phyloP scores from a whole-genome alignment of 2,888 invertebrate genomes.

The Koerneria pararmatus region DNA sequence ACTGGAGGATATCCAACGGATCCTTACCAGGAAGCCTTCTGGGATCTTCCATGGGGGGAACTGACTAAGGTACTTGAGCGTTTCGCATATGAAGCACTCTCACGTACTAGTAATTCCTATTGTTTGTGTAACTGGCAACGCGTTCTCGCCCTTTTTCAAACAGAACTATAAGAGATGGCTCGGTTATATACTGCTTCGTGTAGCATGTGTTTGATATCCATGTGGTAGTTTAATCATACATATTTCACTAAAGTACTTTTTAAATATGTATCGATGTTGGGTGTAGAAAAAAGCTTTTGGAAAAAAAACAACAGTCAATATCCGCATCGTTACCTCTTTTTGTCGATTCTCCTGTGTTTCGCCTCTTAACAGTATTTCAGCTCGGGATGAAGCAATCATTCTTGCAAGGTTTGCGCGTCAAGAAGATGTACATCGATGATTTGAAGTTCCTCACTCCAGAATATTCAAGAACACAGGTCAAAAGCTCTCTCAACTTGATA shows the following conservation, averaged over 20 bases:
- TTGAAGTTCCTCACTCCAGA: neutral
- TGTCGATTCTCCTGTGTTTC: neutral
- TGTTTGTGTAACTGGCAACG: too few relatives aligned
- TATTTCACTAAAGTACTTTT: too few relatives aligned
- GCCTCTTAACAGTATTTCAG: neutral
- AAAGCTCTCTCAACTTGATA: neutral
- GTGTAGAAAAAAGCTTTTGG: too few relatives aligned
- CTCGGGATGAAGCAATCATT: slow-evolving; percentile 21
- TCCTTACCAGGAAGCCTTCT: slow-evolving; percentile 26
- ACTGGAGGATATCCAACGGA: slow-evolving; percentile 35
- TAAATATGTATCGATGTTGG: too few relatives aligned
- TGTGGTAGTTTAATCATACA: too few relatives aligned
- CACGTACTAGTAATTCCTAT: too few relatives aligned
- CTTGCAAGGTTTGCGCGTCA: slow-evolving; percentile 17
- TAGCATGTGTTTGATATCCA: too few relatives aligned
- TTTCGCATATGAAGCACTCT: neutral
- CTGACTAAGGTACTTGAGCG: slow-evolving; percentile 37
- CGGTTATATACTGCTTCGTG: too few relatives aligned
- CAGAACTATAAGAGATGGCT: too few relatives aligned
- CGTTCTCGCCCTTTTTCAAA: too few relatives aligned
- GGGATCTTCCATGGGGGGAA: slow-evolving; percentile 37
- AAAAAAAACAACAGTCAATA: too few relatives aligned
- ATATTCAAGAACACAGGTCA: slow-evolving; percentile 11
- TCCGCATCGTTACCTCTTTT: too few relatives aligned
- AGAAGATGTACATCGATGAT: slow-evolving; percentile 11